Base-by-base conservation (phyloP, 2,888 invertebrate genomes). In the Nowickia ferox region DNA sequence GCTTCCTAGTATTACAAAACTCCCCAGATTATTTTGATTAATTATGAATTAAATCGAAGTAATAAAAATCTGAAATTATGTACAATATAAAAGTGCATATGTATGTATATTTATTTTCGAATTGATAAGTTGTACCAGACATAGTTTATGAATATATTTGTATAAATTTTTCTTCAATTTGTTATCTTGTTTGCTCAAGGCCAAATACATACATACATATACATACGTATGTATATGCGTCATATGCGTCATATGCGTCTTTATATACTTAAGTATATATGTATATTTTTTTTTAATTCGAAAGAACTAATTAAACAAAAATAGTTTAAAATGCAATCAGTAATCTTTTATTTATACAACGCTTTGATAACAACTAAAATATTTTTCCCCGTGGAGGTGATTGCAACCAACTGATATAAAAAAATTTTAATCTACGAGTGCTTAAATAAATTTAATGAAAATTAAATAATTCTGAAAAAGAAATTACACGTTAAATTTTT, bases 301-400 rank as follows among this genome's bases (percentile, higher is more conserved):
- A 53, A 69, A 13, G 19, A 30, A 68, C 40, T 68, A 17, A 40
- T 38, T 40, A n/a, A 38, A 51, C 19, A 51, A 17, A 53, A n/a
- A 69, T 40, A 19, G 42, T 57, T 71, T 57, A 9, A 71, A 57
- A 57, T 44, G 9, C 38, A 44, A 44, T 22, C 15, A 57, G 57
- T 71, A 55, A 71, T 57, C 22, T 71, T 40, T 42, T 11, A 9
- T 44, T n/a, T 17, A 5, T 44, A 22, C 22, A 15, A 22, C 6
- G 22, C 0, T 30, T 51, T 10, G 66, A 66, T 66, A 66, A 57
- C 9, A 8, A 22, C 15, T 19, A 13, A 3, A n/a, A n/a, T n/a
- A 19, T 69, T 40, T 19, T 30, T 57, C 30, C 6, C 13, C 30
- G 11, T n/a, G 17, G 10, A 51, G 17, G 2, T 9, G 38, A 59